Percentiles rank a stretch among this genome's conserved stretches.
phyloP scores from a whole-genome alignment of 2,113 vertebrate species.

The Ploceus nigricollis region DNA sequence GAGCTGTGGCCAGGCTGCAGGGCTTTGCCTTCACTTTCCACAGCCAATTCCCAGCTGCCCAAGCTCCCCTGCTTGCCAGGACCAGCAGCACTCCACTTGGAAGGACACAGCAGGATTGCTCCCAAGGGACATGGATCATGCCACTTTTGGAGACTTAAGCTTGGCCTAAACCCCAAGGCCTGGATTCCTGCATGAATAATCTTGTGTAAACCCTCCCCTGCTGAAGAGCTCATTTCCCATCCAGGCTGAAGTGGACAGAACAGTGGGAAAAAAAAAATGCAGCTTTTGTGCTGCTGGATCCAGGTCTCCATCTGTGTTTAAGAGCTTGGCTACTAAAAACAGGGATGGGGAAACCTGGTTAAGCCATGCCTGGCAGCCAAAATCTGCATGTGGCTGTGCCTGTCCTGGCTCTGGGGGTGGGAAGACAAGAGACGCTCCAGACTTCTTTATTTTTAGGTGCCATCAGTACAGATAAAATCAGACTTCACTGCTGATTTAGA shows the following conservation, averaged over 20 bases:
- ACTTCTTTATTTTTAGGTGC: background rate
- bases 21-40: background rate
- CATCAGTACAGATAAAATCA: background rate
- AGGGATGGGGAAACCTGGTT: background rate
- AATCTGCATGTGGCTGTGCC: background rate
- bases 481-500: background rate
- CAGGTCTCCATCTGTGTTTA: background rate
- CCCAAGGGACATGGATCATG: fast-evolving
- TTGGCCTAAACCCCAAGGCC: background rate
- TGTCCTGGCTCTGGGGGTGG: background rate
- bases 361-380: background rate
- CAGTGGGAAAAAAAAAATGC: background rate
- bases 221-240: background rate
- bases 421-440: background rate
- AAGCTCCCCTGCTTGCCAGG: background rate
- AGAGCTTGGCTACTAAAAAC: background rate
- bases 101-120: background rate
- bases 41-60: background rate
- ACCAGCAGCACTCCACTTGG: background rate
- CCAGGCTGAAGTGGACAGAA: background rate
- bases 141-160: background rate
- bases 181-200: background rate
- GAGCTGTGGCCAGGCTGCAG: background rate
- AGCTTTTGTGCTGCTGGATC: background rate
- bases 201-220: background rate